Evolutionary conservation across 2,113 vertebrate genomes (phyloP), one percentile per base, ranked within the genome.

Genomic region (Spea multiplicata): DNA sequence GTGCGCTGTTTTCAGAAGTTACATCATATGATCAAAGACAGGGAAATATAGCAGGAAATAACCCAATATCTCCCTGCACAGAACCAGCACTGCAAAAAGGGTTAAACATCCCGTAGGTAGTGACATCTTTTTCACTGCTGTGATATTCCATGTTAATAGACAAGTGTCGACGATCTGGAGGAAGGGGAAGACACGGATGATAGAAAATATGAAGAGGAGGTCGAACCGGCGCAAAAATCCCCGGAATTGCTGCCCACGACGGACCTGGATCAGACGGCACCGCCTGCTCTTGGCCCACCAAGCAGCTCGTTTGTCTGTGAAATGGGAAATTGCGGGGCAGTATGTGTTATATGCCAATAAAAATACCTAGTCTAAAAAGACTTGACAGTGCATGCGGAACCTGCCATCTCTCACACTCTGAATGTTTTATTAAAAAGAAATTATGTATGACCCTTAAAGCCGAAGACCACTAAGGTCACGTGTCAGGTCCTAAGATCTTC

Each of bases 261-360:
- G 78, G 82, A 87, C 6, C 12, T 85, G 44, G 90, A 90, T 77
- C 86, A 88, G 44, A 88, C 89, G 0, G 74, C 88, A 0, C 67
- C 90, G 83, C 89, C 91, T 75, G 86, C 85, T 73, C 82, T 87
- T 47, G 70, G 86, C 13, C 87, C 91, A 57, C 87, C 91, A 66
- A 86, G 85, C 0, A 85, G 86, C 78, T 89, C 87, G 80, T 94
- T 93, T 86, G 84, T 90, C 81, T 94, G 93, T 84, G 92, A 94
- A 87, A 92, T 94, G 90, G 92, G 91, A 70, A 92, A 92, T 84
- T 94, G 93, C 12, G 93, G 92, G 0, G 91, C 91, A 80, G 93
- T 93, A 91, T 66, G 93, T 90, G 66, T 30, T 30, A 30, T 30
- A 30, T n/a, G n/a, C n/a, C n/a, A n/a, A n/a, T 30, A 30, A 30